Conservation (phyloP, 2,888 invertebrate species). For the Xanthostigma xanthostigma region DNA sequence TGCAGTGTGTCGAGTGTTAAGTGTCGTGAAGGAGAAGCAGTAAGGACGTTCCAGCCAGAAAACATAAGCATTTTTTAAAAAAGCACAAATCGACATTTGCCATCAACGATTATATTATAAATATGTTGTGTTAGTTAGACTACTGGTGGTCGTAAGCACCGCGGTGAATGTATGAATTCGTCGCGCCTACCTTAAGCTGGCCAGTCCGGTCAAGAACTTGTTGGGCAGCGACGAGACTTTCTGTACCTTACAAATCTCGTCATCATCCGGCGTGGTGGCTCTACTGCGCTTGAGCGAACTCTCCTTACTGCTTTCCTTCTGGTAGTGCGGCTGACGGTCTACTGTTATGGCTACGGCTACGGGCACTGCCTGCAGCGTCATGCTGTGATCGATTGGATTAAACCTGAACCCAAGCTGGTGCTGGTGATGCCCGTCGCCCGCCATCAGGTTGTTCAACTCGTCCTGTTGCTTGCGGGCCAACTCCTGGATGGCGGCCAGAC, state of each 20-base stretch:
- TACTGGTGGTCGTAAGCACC: no score
- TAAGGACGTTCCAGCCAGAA: slow-evolving; percentile 11
- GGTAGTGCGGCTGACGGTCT: slow-evolving; percentile 9
- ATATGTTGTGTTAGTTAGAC: no score
- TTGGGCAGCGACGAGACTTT: slow-evolving; percentile 26
- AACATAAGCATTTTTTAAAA: slow-evolving; percentile 4
- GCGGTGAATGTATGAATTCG: not conserved
- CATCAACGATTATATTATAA: no score
- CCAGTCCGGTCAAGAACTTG: slow-evolving; percentile 5
- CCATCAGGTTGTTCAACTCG: slow-evolving; percentile 24
- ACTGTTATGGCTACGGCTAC: not conserved
- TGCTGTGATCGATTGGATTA: slow-evolving; percentile 25
- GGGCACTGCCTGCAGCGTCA: slow-evolving; percentile 27
- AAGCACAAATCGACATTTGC: not conserved
- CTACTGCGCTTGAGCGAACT: slow-evolving; percentile 27
- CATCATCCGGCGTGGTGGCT: slow-evolving; percentile 22
- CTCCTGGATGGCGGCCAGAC: slow-evolving; percentile 63
- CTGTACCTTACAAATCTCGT: slow-evolving; percentile 27
- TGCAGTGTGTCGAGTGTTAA: no score
- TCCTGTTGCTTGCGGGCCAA: slow-evolving; percentile 46
- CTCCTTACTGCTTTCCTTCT: slow-evolving; percentile 33
- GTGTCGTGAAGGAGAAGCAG: slow-evolving; percentile 8
- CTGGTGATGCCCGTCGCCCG: slow-evolving; percentile 14
- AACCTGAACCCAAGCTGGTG: slow-evolving; percentile 24
- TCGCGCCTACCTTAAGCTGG: slow-evolving; percentile 7